A percentile compares a stretch with the other conserved stretches of the same genome.
Evolutionary conservation across 2,797 vertebrate genomes (phyloP).

Genomic region (Pangasius krempfi): DNA sequence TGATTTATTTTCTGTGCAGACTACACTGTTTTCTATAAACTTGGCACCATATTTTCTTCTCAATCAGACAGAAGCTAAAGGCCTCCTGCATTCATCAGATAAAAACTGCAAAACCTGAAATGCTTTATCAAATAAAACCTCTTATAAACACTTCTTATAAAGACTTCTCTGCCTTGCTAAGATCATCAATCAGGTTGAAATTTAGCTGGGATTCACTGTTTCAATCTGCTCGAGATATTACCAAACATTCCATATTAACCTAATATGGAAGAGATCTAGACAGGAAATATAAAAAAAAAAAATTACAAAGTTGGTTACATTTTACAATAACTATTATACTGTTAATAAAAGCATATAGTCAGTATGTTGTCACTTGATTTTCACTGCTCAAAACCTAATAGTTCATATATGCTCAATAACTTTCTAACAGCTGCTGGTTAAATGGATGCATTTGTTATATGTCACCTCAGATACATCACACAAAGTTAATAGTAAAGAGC

Average conservation of each 20-base stretch:
- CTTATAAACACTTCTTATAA: not conserved
- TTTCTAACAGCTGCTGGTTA: not conserved
- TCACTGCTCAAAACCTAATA: not conserved
- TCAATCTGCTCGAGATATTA: not conserved
- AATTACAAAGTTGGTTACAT: no score
- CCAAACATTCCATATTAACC: not conserved
- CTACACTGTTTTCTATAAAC: not conserved
- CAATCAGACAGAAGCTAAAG: constrained; percentile 5
- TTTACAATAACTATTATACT: not conserved
- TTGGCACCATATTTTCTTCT: not conserved
- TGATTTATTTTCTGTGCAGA: not conserved
- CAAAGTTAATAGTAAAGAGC: not conserved
- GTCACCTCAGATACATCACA: not conserved
- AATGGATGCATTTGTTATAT: not conserved
- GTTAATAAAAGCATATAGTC: not conserved
- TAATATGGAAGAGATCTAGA: not conserved
- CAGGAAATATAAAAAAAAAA: not conserved
- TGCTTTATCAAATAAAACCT: not conserved
- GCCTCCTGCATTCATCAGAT: not conserved
- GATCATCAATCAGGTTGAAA: not conserved
- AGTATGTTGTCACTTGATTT: not conserved
- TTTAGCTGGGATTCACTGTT: not conserved
- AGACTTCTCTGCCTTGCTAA: not conserved
- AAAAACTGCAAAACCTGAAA: not conserved
- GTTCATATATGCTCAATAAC: not conserved